A percentile compares a stretch with the other conserved stretches of the same genome.
These are phyloP conservation scores for Melinaea marsaeus DNA, from an alignment of 2,888 invertebrate genomes.

Conservation along the genomic window DNA sequence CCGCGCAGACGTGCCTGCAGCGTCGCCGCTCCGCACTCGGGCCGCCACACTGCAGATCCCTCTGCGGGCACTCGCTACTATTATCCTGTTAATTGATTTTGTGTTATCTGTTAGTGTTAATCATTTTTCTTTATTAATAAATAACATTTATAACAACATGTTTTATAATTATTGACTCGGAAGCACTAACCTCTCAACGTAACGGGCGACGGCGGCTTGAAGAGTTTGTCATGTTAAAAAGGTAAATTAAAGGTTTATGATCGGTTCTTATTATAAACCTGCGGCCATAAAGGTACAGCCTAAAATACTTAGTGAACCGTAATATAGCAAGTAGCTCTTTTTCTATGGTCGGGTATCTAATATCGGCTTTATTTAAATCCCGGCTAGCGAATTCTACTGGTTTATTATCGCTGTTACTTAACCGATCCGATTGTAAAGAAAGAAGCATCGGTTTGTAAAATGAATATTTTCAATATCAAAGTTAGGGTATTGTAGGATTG, in stretches of 20 bases:
- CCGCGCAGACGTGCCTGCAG: constrained; percentile 80
- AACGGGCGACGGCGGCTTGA: constrained; percentile 20
- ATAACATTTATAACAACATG: no score
- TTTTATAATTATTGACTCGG: no score
- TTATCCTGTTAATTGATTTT: background rate
- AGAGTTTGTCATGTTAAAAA: constrained; percentile 21
- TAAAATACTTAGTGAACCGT: background rate
- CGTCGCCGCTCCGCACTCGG: constrained; percentile 49
- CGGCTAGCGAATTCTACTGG: constrained; percentile 16
- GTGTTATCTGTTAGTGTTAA: no score
- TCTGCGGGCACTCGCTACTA: constrained; percentile 32
- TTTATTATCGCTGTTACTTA: constrained; percentile 20
- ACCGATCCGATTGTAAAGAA: constrained; percentile 24
- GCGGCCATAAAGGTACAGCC: constrained; percentile 26
- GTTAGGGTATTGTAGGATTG: constrained; percentile 31
- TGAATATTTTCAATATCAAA: constrained; percentile 27
- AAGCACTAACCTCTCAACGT: constrained; percentile 33
- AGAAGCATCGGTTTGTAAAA: constrained; percentile 31
- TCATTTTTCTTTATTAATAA: no score
- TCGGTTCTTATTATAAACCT: constrained; percentile 16
- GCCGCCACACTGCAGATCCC: constrained; percentile 28
- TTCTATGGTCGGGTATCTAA: constrained; percentile 11
- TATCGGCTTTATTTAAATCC: constrained; percentile 10
- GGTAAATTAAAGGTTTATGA: background rate
- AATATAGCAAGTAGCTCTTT: constrained; percentile 6